Base-by-base conservation (phyloP, 2,888 invertebrate genomes). In the Rosalia funebris region DNA sequence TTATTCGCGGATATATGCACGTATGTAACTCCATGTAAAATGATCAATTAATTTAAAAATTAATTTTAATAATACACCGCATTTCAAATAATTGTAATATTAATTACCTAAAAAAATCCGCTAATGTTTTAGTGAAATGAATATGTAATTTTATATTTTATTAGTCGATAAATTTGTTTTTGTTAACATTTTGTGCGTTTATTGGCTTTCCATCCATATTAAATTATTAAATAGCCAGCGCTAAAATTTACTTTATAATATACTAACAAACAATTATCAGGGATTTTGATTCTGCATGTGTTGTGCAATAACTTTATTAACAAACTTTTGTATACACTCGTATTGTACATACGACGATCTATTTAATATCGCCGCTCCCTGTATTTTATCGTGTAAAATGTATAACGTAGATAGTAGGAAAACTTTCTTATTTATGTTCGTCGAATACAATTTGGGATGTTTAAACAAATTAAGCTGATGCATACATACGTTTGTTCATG, bases 141-240 rank as follows among this genome's bases (percentile, higher is more conserved):
- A 65, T 65, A 66, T 59, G 48, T 58, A 68, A 64, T 64, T 63
- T 63, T 66, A 68, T 70, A 65, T 69, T 66, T 66, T 66, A 60
- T 53, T 41, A 39, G 32, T 63, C 53, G 60, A 60, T 64, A 54
- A 60, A 62, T 67, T 56, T 66, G 68, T 68, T 70, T n/a, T 67
- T 68, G 66, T 71, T 64, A 67, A 66, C 61, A 63, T 69, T 68
- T 69, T 65, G 64, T 61, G 57, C 66, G 65, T 68, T 71, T 66
- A 67, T 65, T 65, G 63, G 65, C 68, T 60, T 66, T 56, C 63
- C 69, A 57, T 54, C 45, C 60, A 66, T 63, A 66, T 66, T 60
- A 59, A 66, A 68, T 68, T 68, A 68, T 69, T 68, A 66, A 63
- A 66, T 65, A 56, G 53, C 55, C 56, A 65, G 65, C 68, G 60